Evolutionary conservation across 2,113 vertebrate species (phyloP).

Genomic region (Rhinolophus ferrumequinum): DNA sequence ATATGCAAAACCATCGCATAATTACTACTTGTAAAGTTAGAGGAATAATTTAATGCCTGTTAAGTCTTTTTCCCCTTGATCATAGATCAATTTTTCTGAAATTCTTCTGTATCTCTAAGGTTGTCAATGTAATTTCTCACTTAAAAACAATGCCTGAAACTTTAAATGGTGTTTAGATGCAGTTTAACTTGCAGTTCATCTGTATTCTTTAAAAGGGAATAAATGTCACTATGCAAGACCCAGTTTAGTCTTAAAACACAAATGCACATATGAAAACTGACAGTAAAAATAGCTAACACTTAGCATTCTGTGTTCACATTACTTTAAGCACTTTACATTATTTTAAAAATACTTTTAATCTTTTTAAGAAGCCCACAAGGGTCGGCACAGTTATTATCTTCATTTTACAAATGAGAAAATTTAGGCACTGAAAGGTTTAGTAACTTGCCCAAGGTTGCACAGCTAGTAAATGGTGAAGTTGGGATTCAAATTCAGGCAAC

Average conservation of each 20-base stretch:
- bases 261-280: background rate
- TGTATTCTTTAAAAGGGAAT: slow-evolving; percentile 47
- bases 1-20: background rate
- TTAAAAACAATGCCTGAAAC: background rate
- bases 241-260: background rate
- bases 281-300: background rate
- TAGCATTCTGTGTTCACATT: background rate
- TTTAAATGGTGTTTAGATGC: slow-evolving; percentile 6
- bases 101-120: slow-evolving; percentile 27
- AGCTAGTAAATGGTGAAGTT: slow-evolving; percentile 36
- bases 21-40: slow-evolving; percentile 32
- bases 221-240: background rate
- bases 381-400: background rate
- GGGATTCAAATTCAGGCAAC: background rate
- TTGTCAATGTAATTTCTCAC: background rate
- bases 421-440: background rate
- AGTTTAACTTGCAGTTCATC: slow-evolving; percentile 23
- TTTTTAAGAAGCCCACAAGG: slow-evolving; percentile 2
- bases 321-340: background rate
- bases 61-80: slow-evolving; percentile 27
- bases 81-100: slow-evolving; percentile 30
- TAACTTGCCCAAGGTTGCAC: background rate
- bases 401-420: slow-evolving; percentile 34
- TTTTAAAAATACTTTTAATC: slow-evolving; percentile 27
- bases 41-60: slow-evolving; percentile 39